Conservation (phyloP, 2,888 invertebrate genomes). For the Stenodema calcarata region DNA sequence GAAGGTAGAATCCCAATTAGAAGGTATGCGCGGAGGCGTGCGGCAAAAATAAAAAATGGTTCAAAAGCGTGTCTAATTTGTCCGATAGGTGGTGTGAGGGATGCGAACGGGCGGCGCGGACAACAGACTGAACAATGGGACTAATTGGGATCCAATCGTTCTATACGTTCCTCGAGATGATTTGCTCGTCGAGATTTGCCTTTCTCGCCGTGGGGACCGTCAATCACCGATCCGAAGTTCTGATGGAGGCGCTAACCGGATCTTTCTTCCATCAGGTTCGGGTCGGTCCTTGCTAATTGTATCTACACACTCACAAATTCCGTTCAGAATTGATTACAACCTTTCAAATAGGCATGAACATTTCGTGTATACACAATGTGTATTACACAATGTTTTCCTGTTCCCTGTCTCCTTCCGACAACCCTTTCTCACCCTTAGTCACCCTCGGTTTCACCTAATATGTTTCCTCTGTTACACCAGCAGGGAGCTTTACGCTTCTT, state of each 20-base stretch:
- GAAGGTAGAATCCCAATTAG: constrained; percentile 3
- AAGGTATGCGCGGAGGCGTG: constrained; percentile 11
- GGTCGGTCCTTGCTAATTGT: no score
- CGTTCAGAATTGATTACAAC: no score
- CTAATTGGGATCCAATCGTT: constrained; percentile 1
- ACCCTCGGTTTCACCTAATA: no score
- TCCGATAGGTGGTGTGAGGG: background rate
- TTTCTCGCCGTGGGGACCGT: background rate
- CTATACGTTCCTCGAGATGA: background rate
- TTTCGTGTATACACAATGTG: no score
- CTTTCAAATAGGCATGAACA: no score
- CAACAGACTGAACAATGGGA: background rate
- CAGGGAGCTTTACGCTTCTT: no score
- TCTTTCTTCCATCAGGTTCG: no score
- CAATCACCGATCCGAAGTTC: background rate
- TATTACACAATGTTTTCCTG: no score
- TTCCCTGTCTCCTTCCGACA: no score
- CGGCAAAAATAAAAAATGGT: background rate
- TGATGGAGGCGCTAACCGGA: background rate
- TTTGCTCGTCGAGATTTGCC: background rate
- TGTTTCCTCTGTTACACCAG: no score
- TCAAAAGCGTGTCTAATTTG: background rate
- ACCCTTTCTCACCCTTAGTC: no score
- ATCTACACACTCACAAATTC: no score
- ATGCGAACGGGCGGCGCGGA: background rate